Evolutionary conservation across 2,797 vertebrate genomes (phyloP).

Genomic region (Pseudochirops cupreus): DNA sequence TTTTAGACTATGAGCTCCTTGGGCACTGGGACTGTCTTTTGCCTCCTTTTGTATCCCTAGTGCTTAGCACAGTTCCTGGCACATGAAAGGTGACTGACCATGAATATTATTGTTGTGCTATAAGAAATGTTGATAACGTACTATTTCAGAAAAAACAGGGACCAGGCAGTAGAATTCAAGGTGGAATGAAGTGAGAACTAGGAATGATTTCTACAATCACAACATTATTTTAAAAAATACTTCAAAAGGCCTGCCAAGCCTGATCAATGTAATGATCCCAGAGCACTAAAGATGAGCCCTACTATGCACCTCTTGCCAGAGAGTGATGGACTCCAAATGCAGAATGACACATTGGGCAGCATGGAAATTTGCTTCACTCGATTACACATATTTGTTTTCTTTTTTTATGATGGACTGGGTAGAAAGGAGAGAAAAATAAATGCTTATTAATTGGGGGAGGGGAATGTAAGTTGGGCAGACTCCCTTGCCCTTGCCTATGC

Average conservation of each 20-base stretch:
- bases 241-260: neutral
- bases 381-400: neutral
- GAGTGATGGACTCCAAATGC: neutral
- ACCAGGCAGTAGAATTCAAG: neutral
- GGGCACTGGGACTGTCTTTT: neutral
- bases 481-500: neutral
- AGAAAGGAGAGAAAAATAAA: neutral
- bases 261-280: neutral
- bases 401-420: neutral
- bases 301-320: neutral
- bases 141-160: neutral
- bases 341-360: neutral
- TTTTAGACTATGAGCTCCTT: neutral
- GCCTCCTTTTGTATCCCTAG: neutral
- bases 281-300: neutral
- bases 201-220: neutral
- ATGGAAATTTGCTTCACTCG: neutral
- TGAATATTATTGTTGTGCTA: neutral
- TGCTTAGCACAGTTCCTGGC: neutral
- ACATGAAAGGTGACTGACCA: neutral
- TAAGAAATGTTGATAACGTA: neutral
- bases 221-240: neutral
- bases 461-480: neutral
- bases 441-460: neutral
- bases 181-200: neutral